Base-by-base conservation (phyloP, 2,888 invertebrate species). In the Oligia latruncula region DNA sequence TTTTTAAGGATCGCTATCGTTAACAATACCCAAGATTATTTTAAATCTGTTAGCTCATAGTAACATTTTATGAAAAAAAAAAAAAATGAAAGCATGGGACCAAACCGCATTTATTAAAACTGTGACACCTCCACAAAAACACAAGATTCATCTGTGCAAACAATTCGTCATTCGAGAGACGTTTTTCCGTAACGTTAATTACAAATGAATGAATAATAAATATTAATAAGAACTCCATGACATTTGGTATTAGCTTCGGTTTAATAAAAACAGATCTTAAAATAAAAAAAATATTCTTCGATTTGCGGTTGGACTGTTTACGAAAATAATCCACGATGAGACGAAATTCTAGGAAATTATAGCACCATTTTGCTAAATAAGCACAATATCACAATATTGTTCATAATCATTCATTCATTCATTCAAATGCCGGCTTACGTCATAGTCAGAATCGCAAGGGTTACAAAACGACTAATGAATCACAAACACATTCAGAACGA, bases 131-230 rank as follows among this genome's bases (percentile, higher is more conserved):
- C 64, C 0, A 29, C 49, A 83, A 23, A 13, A 58, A 64, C 17
- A 66, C 17, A 64, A 60, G 60, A 77, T n/a, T 66, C 85, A 85
- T 77, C 86, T 85, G 85, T 83, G 4, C 62, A 83, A 86, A 86
- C 35, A 77, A 66, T 73, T 80, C 80, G 83, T 77, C 80, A 74
- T 70, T 23, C 17, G 2, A 11, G n/a, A 64, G 6, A 70, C 64
- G 77, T 83, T 83, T 77, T 83, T 68, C 71, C 60, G 68, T 64
- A 73, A 76, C 23, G 46, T 76, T 68, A 65, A 76, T 68, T n/a
- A 85, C 35, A 72, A 74, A 82, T 72, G 68, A 40, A 82, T 85
- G 85, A 83, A 77, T 86, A 80, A 85, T 80, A 40, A 70, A 77
- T 75, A 85, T 83, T 77, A 77, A 83, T 77, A 72, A 85, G 79